Base-by-base conservation (phyloP, 1,140 invertebrate genomes). In the Microplitis mediator region DNA sequence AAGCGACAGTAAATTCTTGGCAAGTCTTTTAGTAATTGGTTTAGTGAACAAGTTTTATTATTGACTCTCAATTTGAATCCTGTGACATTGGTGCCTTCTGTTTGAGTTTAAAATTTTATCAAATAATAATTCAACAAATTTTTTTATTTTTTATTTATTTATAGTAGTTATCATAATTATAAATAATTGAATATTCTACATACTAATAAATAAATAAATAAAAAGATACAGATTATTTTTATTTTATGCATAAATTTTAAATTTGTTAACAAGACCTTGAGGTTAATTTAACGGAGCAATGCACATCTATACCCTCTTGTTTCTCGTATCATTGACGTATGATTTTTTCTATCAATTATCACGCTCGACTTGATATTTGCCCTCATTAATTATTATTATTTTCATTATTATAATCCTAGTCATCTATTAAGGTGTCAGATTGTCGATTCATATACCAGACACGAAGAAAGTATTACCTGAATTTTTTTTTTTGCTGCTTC, bases 331-430 rank as follows among this genome's bases (percentile, higher is more conserved):
- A 23, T 13, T 23, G 23, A 35, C 13, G 6, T 31, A 54, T 52
- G 34, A 67, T 67, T 54, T 67, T 67, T 54, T 23, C 39, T 34
- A 52, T 50, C 65, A 67, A 67, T 67, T 67, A 67, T 14, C 65
- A 67, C 50, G 34, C 36, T 8, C n/a, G 62, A 50, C n/a, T 64
- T 64, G 62, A 35, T 14, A 8, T 31, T 64, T 35, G 39, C 62
- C 62, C 62, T 64, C 62, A 35, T 45, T 35, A 35, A 36, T 11
- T 45, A 9, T 45, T 45, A 45, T 11, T 45, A 45, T 45, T 45
- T 6, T 45, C 6, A 45, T 45, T 45, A 45, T 45, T 45, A 45
- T 45, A 45, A 45, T 45, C 11, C 39, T 3, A 45, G 39, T 45
- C 39, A 45, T 45, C 39, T 45, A 64, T 64, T 64, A 64, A 16